These are phyloP conservation scores for Sminthurinus aureus DNA, from an alignment of 2,888 invertebrate species.

Conservation along the genomic window DNA sequence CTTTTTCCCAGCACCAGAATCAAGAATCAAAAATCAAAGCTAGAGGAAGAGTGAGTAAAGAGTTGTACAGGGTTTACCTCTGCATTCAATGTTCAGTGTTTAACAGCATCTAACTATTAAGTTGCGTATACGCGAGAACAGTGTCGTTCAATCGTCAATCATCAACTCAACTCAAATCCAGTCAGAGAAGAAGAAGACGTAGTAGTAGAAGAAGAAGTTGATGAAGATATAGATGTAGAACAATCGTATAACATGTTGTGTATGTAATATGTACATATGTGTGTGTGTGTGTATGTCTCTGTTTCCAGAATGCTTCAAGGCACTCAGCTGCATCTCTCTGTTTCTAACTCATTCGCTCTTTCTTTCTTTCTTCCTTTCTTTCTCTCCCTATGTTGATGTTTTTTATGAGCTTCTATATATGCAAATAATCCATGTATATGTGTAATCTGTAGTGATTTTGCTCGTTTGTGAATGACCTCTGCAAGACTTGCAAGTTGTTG, in stretches of 20 bases:
- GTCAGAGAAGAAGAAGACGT: background rate
- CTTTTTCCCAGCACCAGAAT: background rate
- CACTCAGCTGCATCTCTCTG: conserved; percentile 36
- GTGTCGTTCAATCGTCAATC: conserved; percentile 16
- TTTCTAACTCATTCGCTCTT: background rate
- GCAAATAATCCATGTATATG: background rate
- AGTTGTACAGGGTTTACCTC: background rate
- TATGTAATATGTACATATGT: background rate
- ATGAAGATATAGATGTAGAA: background rate
- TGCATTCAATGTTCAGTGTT: background rate
- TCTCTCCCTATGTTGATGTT: conserved; percentile 45
- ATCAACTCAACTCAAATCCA: conserved; percentile 4
- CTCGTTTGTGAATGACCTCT: conserved; percentile 59
- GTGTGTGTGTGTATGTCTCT: background rate
- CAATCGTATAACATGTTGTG: conserved; percentile 13
- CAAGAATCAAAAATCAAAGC: background rate
- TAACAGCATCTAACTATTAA: background rate
- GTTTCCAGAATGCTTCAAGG: conserved; percentile 30
- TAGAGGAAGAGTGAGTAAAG: background rate
- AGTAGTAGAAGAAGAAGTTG: background rate
- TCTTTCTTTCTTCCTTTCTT: no score
- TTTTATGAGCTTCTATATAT: conserved; percentile 50
- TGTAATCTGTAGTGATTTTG: conserved; percentile 48
- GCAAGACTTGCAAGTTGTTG: conserved; percentile 43
- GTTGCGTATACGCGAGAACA: conserved; percentile 7